These are phyloP conservation scores for Corydoras sp. DNA, from an alignment of 2,113 vertebrate genomes.

Conservation along the genomic window DNA sequence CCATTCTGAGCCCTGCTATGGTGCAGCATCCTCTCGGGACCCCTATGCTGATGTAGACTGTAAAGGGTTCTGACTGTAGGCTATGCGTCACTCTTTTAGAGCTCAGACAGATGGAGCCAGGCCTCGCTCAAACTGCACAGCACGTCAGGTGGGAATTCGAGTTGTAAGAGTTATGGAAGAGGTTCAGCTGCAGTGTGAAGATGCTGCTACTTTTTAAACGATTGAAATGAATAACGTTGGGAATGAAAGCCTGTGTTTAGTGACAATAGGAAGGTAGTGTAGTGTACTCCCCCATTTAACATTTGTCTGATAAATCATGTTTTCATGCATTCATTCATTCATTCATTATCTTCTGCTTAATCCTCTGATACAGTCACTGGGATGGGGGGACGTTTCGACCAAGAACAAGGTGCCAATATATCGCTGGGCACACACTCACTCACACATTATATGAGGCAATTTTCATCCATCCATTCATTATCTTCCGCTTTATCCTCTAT, in stretches of 20 bases:
- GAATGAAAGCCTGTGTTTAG: background rate
- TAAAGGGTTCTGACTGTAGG: slow-evolving; percentile 28
- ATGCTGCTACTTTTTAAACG: background rate
- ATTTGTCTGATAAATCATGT: too few relatives aligned
- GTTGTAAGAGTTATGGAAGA: background rate
- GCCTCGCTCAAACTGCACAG: background rate
- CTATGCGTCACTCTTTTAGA: slow-evolving; percentile 25
- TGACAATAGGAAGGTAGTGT: background rate
- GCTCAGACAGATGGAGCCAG: slow-evolving; percentile 14
- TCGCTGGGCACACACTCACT: too few relatives aligned
- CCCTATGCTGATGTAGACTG: slow-evolving; percentile 11
- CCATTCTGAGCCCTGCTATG: slow-evolving; percentile 8
- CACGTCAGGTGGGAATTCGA: slow-evolving; percentile 13
- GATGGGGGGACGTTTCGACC: too few relatives aligned
- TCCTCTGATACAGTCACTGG: too few relatives aligned
- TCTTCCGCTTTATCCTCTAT: too few relatives aligned
- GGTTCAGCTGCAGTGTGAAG: background rate
- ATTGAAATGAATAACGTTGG: background rate
- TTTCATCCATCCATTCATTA: too few relatives aligned
- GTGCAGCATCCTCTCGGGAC: slow-evolving; percentile 22
- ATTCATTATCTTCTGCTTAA: too few relatives aligned
- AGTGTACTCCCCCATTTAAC: too few relatives aligned
- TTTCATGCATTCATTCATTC: too few relatives aligned
- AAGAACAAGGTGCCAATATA: too few relatives aligned
- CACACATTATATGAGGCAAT: too few relatives aligned